Base-by-base conservation (phyloP, 2,797 vertebrate genomes). In the Pipistrellus nathusii region DNA sequence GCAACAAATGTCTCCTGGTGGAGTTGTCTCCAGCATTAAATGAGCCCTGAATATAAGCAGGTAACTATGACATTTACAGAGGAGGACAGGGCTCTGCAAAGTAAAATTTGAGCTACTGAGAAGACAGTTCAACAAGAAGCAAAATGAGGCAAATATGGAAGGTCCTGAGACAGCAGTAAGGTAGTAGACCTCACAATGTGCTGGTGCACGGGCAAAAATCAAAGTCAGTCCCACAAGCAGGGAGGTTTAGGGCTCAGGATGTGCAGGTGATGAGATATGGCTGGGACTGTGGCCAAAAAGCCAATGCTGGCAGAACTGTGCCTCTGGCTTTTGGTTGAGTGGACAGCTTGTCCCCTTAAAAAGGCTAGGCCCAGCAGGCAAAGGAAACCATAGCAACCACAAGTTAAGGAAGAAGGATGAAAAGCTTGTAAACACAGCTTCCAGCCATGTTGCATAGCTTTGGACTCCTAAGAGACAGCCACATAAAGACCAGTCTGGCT, bases 341-440 rank as follows among this genome's bases (percentile, higher is more conserved):
- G 89, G 94, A 94, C 88, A 95, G 93, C 91, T 95, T 96, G 88
- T 93, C 84, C 84, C 77, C 90, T 93, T 96, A 87, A 53, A 71
- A 96, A 88, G 75, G 92, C 89, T 91, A 94, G 82, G 81, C 94
- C 86, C 96, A 94, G 93, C 95, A 95, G 94, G 95, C 81, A 18
- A 78, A 87, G 88, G 95, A 96, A 97, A 96, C 96, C 97, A 97
- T 97, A 90, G 97, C 97, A 97, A 97, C 97, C 95, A 95, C 87
- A 95, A 97, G 95, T 94, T 95, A 94, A 95, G 93, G 62, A 95
- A 94, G 87, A 89, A 21, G 4, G 92, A 95, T 94, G 94, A 95
- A 96, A 97, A 95, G 95, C 96, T 96, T 93, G 91, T 96, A 96
- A 96, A 96, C 95, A 97, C 75, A 89, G 95, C 95, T 94, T 94